Base-by-base conservation (phyloP, 92 coral and sea anemone genomes). In the Heteractis magnifica region DNA sequence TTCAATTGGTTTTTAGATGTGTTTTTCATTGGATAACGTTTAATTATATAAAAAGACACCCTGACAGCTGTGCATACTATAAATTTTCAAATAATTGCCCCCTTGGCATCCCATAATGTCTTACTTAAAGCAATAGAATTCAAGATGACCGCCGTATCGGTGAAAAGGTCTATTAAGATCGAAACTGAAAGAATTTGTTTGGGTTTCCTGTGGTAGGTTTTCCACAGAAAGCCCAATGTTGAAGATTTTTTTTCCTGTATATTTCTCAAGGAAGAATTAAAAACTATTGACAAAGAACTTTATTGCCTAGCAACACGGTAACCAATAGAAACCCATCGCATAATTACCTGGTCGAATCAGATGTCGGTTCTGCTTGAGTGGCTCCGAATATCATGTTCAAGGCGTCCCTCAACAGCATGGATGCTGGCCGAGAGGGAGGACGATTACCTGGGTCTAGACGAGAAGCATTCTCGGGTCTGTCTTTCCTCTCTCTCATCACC, bases 351-450 rank as follows among this genome's bases (percentile, higher is more conserved):
- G 81, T 51, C 5, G 81, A 20, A 18, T 49, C 83, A 52, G 52
- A 14, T 64, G 72, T 21, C n/a, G 84, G 20, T 4, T 78, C 55
- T 20, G 58, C 77, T 15, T 75, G 56, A 16, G 80, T 56, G 48
- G 85, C 84, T 8, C 91, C 86, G 65, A 91, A 88, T 41, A 91
- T 88, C 82, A 81, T 85, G 65, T 82, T 65, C 86, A 91, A 88
- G 14, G 94, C 94, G 56, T 91, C 94, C 71, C 91, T 84, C 79
- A 91, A 76, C 80, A 88, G 41, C 26, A 91, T 70, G 4, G 94
- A 91, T 44, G 94, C 91, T 53, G 94, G 94, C 26, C 93, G 86
- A 1, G 93, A 90, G 85, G 82, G 88, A 6, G 83, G 88, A 12
- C 73, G 88, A 56, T 78, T 71, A 18, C 87, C 87, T 11, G 64